Evolutionary conservation across 2,888 invertebrate genomes (phyloP).

Genomic region (Agrilus biguttatus): DNA sequence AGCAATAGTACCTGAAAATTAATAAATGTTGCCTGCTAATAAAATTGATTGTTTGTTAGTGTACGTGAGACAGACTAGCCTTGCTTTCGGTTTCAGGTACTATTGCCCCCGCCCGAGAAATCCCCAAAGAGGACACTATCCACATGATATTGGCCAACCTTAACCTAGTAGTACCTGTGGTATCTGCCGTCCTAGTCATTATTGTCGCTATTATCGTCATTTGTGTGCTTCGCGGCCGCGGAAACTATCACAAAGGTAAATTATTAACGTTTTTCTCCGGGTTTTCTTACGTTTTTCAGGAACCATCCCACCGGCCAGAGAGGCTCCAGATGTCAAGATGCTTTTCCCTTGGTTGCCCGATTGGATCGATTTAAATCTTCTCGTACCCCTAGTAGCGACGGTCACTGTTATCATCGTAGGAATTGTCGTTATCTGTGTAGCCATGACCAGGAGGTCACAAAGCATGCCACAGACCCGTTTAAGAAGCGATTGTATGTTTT

Average conservation of each 20-base stretch:
- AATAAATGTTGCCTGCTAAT: conserved; percentile 3
- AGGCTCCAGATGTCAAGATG: conserved; percentile 35
- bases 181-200: conserved; percentile 82
- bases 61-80: no score
- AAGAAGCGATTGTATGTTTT: conserved; percentile 68
- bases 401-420: conserved; percentile 83
- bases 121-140: conserved; percentile 72
- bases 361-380: conserved; percentile 80
- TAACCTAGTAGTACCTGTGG: conserved; percentile 86
- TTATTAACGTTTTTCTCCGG: conserved; percentile 17
- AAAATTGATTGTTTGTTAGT: neutral
- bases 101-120: conserved; percentile 80
- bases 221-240: conserved; percentile 77
- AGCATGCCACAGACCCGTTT: conserved; percentile 57
- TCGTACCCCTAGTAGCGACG: conserved; percentile 81
- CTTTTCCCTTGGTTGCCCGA: conserved; percentile 66
- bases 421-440: conserved; percentile 80
- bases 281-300: conserved; percentile 37
- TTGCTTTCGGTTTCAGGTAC: conserved; percentile 66
- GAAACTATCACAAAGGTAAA: conserved; percentile 74
- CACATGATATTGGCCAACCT: conserved; percentile 80
- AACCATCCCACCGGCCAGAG: conserved; percentile 64
- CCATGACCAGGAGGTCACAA: conserved; percentile 60
- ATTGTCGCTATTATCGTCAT: conserved; percentile 87
- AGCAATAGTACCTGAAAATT: conserved; percentile 33